These are phyloP conservation scores for Spheniscus humboldti DNA, from an alignment of 2,797 vertebrate genomes.

Conservation along the genomic window DNA sequence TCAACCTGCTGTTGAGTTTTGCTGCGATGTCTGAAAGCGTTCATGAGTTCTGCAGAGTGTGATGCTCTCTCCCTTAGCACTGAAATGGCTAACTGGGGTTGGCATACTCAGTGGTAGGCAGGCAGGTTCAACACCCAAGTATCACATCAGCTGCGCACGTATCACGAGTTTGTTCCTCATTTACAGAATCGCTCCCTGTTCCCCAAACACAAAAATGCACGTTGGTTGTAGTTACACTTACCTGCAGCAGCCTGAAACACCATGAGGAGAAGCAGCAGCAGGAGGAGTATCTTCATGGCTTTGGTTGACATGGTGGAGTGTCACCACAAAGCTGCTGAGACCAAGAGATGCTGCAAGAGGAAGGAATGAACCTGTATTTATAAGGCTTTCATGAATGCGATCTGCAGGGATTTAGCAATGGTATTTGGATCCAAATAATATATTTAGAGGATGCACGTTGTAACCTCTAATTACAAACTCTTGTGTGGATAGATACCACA, in stretches of 20 bases:
- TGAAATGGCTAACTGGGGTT: background rate
- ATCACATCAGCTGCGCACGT: rapidly evolving
- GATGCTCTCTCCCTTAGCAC: background rate
- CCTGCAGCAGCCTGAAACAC: background rate
- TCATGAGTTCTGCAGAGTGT: background rate
- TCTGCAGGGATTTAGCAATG: background rate
- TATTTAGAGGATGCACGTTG: background rate
- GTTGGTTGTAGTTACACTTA: background rate
- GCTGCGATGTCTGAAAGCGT: background rate
- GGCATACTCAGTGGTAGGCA: too few relatives aligned
- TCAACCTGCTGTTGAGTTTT: background rate
- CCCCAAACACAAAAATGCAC: background rate
- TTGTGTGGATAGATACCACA: background rate
- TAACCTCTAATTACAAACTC: background rate
- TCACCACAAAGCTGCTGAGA: background rate
- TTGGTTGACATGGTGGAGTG: background rate
- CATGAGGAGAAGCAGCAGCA: background rate
- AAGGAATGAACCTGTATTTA: background rate
- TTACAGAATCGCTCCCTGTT: background rate
- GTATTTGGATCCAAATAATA: background rate
- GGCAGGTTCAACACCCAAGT: background rate
- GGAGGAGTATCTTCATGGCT: background rate
- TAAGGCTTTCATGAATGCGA: background rate
- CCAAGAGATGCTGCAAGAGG: background rate
- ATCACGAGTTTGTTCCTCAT: background rate